phyloP scores from a whole-genome alignment of 2,797 vertebrate species.

The Rhinatrema bivittatum region DNA sequence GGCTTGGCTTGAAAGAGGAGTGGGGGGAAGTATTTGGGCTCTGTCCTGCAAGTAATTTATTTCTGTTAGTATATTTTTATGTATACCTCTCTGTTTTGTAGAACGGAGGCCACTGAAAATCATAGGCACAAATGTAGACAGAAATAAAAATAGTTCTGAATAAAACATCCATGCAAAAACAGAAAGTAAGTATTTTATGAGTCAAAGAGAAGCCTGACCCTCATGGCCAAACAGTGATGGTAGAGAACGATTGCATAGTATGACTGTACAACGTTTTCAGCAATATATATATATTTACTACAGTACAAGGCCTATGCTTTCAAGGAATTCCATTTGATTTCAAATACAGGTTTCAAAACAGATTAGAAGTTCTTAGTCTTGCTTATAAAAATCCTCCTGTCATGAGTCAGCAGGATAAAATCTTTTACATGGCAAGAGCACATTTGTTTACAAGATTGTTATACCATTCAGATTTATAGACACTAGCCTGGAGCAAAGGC shows the following conservation, averaged over 20 bases:
- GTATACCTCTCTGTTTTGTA: too few relatives aligned
- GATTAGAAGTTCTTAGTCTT: slow-evolving; percentile 28
- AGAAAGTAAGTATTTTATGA: too few relatives aligned
- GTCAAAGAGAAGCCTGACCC: too few relatives aligned
- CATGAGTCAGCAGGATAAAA: slow-evolving; percentile 23
- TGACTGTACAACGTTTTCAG: slow-evolving; percentile 6
- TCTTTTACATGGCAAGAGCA: slow-evolving; percentile 18
- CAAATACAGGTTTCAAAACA: slow-evolving; percentile 22
- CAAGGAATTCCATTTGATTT: slow-evolving; percentile 9
- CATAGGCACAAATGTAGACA: too few relatives aligned
- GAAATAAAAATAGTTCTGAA: too few relatives aligned
- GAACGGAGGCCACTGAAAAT: too few relatives aligned
- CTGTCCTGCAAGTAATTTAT: too few relatives aligned
- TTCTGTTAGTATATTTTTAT: too few relatives aligned
- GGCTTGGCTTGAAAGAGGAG: too few relatives aligned
- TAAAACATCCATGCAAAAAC: too few relatives aligned
- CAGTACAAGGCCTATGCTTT: slow-evolving; percentile 4
- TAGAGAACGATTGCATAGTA: not conserved
- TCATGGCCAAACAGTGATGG: slow-evolving; percentile 8
- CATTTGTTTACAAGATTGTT: slow-evolving; percentile 31
- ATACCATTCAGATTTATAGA: slow-evolving; percentile 31
- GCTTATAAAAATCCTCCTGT: slow-evolving; percentile 37
- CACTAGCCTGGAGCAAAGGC: slow-evolving; percentile 19
- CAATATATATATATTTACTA: slow-evolving; percentile 14
- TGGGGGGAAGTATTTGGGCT: too few relatives aligned